Base-by-base conservation (phyloP, 2,113 vertebrate genomes). In the Anseranas semipalmata region DNA sequence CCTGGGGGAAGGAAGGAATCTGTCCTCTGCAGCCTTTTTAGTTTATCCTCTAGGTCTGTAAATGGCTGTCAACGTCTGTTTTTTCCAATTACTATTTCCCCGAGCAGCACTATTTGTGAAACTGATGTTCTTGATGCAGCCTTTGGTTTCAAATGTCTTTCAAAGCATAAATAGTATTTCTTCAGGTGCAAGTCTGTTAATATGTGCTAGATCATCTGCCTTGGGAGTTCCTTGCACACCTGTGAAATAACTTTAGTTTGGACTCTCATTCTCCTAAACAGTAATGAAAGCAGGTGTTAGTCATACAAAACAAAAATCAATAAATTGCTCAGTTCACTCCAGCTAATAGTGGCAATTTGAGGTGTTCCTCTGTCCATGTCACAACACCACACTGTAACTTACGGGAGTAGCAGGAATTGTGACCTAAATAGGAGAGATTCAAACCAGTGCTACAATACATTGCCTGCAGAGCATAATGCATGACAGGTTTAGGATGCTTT, bases 391-490 rank as follows among this genome's bases (percentile, higher is more conserved):
- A 3, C 46, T 48, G 56, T 50, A 87, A 85, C 78, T 85, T 85
- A 20, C 66, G 86, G 56, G 80, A 95, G 83, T 43, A 78, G 83
- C 20, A 77, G 67, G 35, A 92, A 33, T 85, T 89, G 58, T 92
- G 92, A 94, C 92, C 92, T 93, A 96, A 87, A 93, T 96, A 95
- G 83, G 68, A 83, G 71, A 75, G 43, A 87, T 62, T 94, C 41
- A 86, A 56, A 21, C 52, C 53, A 62, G 24, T 48, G 65, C 82
- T 88, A 37, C 33, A 74, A 2, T 7, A 15, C 25, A 33, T 1
- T 84, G 76, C 86, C 56, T 93, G 73, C 66, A 76, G 77, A 92
- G 53, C 70, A n/a, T 63, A 82, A 50, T 4, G 7, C 84, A 55
- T 91, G 94, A 93, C 93, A 92, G 93, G 89, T 88, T 86, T 88